Evolutionary conservation across 2,113 vertebrate species (phyloP), one percentile per base, ranked within the genome.

Genomic region (Mobula birostris): DNA sequence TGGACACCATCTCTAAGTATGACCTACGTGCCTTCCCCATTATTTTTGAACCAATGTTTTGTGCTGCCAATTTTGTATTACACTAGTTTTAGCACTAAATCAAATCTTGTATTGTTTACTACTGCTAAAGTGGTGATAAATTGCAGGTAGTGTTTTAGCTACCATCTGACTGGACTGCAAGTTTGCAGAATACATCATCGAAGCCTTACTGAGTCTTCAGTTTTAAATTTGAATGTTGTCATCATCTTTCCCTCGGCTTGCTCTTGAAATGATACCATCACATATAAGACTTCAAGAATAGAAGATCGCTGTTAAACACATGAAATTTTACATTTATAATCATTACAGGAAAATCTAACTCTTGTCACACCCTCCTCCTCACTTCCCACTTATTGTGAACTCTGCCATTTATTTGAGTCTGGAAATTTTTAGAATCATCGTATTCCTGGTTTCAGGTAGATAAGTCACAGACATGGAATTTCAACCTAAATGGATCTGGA

Each of bases 101-200:
- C 66, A 74, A 93, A 93, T 74, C 70, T 56, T 48, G 91, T 74
- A 93, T 97, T 97, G 95, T 97, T 96, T 97, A 97, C 97, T 97
- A 97, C 98, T 98, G 97, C 97, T 96, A 95, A 95, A 96, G 98
- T 98, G 98, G 98, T 98, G 97, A 98, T 97, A 95, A 95, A 96
- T 95, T 95, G 97, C 95, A 94, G 97, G 98, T 98, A 98, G 98
- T 97, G 98, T 99, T 99, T 99, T 99, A 99, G 97, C 98, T 99
- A 98, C 98, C 98, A 96, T 94, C 96, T 96, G 97, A 97, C 96
- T 97, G 96, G 97, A 96, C 96, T 95, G 95, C 91, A 48, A 21
- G 36, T 93, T 93, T 93, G 91, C 94, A 95, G 96, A 97, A 97
- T 96, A 97, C 94, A 96, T 95, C 32, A 93, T 72, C 12, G 36